Conservation (phyloP, 2,797 vertebrate species). For the Acanthornis magna region DNA sequence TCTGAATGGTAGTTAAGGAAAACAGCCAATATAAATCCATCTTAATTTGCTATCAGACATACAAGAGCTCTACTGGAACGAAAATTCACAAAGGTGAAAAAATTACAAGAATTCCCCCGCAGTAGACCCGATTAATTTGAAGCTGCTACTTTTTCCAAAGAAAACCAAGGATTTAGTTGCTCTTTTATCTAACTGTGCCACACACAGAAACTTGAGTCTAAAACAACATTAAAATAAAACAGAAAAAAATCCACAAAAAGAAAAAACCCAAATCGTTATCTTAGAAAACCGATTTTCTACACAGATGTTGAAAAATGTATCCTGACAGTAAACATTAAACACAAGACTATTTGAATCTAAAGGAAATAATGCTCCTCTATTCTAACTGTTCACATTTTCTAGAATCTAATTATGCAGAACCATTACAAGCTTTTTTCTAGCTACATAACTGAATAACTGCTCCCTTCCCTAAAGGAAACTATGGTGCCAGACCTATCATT, state of each 20-base stretch:
- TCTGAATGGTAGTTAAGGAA: not conserved
- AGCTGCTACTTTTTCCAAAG: not conserved
- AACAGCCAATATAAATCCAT: not conserved
- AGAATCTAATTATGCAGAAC: not conserved
- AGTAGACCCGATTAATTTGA: not conserved
- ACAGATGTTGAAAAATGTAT: not conserved
- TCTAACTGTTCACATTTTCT: not conserved
- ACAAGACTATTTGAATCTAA: not conserved
- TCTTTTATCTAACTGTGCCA: not conserved
- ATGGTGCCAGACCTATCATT: not conserved
- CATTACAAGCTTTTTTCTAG: not conserved
- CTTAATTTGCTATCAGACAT: conserved; percentile 23
- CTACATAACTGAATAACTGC: not conserved
- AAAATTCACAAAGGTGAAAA: not conserved
- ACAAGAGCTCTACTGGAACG: not conserved
- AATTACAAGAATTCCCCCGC: not conserved
- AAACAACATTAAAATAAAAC: not conserved
- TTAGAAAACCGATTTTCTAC: not conserved
- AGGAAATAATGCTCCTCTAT: not conserved
- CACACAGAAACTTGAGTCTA: not conserved
- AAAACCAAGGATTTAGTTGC: not conserved
- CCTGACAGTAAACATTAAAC: not conserved
- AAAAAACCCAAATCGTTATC: not conserved
- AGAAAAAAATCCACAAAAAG: not conserved
- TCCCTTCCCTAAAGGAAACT: not conserved